Base-by-base conservation (phyloP, 2,888 invertebrate species). In the Lapara coniferarum region DNA sequence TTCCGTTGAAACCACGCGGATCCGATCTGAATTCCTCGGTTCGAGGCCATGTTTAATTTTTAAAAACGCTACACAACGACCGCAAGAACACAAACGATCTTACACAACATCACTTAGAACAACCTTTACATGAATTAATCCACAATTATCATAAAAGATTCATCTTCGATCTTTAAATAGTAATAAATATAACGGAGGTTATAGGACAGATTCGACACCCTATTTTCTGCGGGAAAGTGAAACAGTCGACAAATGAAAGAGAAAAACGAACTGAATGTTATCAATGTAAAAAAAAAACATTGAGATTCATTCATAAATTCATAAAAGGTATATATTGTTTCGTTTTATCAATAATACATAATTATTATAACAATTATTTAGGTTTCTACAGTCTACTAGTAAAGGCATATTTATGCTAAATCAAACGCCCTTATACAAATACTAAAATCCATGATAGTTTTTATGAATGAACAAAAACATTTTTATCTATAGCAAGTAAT, bases 1-100 rank as follows among this genome's bases (percentile, higher is more conserved):
- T 98, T 98, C 94, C 97, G 97, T 95, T 99, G 99, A 95, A 98
- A 98, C 99, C 99, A 99, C 94, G 98, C 98, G 92, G 98, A 97
- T 94, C 98, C 98, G 90, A 97, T 97, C 95, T 98, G 98, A 94
- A 98, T 97, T 93, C 97, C 98, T 95, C 97, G 95, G 94, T 97
- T 97, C 94, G 97, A 97, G 95, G 97, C 97, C 97, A 97, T 97
- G 95, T 95, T 96, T 93, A 93, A 93, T 92, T 92, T 93, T 91
- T 91, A 86, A 89, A 91, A 92, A 91, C 88, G 90, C 92, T 93
- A 93, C 90, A 92, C 89, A 91, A 88, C 89, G 89, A 91, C 85
- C 91, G 91, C 89, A 89, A 92, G 91, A 89, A 92, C 89, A 91
- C 88, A 91, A 89, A 88, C 89, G 89, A 91, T 93, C 91, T 89